Evolutionary conservation across 2,888 invertebrate species (phyloP).

Genomic region (Drosophila anomalipes): DNA sequence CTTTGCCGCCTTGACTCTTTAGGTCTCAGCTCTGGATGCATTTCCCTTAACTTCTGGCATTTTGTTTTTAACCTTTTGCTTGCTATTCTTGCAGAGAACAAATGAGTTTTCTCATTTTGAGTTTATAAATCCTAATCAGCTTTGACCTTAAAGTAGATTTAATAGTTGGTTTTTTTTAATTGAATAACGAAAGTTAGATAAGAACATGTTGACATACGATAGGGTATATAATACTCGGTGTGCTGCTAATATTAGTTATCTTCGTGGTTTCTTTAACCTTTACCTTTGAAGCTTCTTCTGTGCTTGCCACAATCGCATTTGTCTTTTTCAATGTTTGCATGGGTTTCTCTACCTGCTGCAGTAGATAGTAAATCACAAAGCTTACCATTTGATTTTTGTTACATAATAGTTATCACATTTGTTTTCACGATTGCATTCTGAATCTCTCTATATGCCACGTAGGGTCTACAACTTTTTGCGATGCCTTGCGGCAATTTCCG

Average conservation of each 20-base stretch:
- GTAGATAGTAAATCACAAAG: constrained; percentile 13
- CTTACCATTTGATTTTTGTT: constrained; percentile 1
- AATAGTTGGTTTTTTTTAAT: neutral
- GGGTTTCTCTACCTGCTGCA: neutral
- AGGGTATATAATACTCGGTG: neutral
- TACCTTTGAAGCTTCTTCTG: constrained; percentile 4
- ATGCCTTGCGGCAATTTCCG: constrained; percentile 21
- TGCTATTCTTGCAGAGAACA: neutral
- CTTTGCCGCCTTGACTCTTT: constrained; percentile 33
- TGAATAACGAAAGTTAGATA: neutral
- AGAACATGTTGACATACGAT: neutral
- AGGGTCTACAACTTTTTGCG: neutral
- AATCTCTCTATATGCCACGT: neutral
- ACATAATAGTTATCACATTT: constrained; percentile 28
- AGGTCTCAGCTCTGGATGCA: constrained; percentile 9
- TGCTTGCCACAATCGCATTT: constrained; percentile 9
- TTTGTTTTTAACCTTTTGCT: constrained; percentile 6
- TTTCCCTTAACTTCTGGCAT: constrained; percentile 21
- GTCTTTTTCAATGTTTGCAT: constrained; percentile 8
- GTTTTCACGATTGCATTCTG: constrained; percentile 2
- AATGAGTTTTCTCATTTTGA: neutral
- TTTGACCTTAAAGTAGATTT: neutral
- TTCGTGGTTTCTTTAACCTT: neutral
- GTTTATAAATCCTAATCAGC: neutral
- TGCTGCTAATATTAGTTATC: neutral